Conservation (phyloP, 2,888 invertebrate species). For the Caenorhabditis afra region DNA sequence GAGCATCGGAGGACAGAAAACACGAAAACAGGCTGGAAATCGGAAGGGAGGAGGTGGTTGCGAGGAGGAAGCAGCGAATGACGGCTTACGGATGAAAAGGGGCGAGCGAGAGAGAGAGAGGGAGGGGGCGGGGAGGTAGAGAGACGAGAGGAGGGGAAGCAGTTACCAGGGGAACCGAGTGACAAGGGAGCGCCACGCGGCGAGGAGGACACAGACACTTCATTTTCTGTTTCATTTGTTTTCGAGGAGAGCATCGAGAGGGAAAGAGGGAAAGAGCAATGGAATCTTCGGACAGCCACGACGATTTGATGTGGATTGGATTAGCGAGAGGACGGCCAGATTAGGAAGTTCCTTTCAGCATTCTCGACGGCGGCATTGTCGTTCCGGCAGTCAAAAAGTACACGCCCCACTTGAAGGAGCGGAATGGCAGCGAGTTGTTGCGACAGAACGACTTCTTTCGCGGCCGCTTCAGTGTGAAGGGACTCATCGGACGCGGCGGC, state of each 20-base stretch:
- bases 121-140: conserved; percentile 1
- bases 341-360: conserved; percentile 14
- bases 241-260: conserved; percentile 9
- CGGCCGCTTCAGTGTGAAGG: conserved; percentile 61
- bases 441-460: conserved; percentile 59
- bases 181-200: conserved; percentile 6
- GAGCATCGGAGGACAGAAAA: conserved; percentile 21
- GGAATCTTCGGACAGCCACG: conserved; percentile 40
- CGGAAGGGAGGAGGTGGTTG: not conserved
- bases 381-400: conserved; percentile 53
- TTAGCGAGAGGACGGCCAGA: conserved; percentile 2
- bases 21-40: not conserved
- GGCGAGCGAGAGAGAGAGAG: conserved; percentile 8
- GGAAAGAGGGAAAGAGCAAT: conserved; percentile 7
- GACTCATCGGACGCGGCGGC: conserved; percentile 69
- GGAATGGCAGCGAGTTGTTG: conserved; percentile 48
- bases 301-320: conserved; percentile 42
- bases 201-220: not conserved
- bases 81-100: conserved; percentile 20
- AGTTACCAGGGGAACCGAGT: conserved; percentile 36
- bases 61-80: conserved; percentile 14
- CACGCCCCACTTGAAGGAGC: conserved; percentile 45
- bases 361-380: conserved; percentile 43
- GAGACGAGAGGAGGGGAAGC: not conserved
- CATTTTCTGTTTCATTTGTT: not conserved